Evolutionary conservation across 1,140 invertebrate species (phyloP).

Genomic region (Drosophila nasuta): DNA sequence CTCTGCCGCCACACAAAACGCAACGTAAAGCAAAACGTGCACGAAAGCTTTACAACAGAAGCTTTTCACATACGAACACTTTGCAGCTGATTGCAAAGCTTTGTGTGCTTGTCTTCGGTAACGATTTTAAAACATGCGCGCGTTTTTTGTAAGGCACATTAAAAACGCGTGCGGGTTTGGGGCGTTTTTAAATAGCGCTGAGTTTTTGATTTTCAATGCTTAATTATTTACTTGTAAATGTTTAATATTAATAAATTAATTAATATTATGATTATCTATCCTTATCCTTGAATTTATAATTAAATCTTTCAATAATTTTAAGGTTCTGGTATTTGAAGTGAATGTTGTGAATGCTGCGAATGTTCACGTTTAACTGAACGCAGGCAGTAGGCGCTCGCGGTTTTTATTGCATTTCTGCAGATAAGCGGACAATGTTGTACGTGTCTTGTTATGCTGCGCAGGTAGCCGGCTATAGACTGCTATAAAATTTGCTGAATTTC

Average conservation of each 20-base stretch:
- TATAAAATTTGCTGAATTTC: not conserved
- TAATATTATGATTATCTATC: too few relatives aligned
- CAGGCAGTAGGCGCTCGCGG: not conserved
- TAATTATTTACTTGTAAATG: not conserved
- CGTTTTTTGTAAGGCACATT: not conserved
- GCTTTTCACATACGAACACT: constrained; percentile 5
- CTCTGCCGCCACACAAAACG: constrained; percentile 24
- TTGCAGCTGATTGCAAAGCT: constrained; percentile 2
- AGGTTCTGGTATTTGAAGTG: not conserved
- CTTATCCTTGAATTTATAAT: too few relatives aligned
- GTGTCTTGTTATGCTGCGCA: not conserved
- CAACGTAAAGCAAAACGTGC: constrained; percentile 29
- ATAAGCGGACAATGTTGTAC: not conserved
- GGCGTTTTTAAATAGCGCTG: not conserved
- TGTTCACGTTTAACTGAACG: constrained; percentile 27
- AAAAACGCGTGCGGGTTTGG: not conserved
- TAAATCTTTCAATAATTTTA: not conserved
- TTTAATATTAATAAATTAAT: not conserved
- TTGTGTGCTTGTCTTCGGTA: not conserved
- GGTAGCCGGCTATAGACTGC: not conserved
- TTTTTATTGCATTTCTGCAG: constrained; percentile 17
- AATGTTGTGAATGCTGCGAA: constrained; percentile 5
- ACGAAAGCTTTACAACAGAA: constrained; percentile 26
- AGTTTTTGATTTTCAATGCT: not conserved
- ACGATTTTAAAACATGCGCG: not conserved